These are phyloP conservation scores for Erynnis tages DNA, from an alignment of 2,888 invertebrate species.

Conservation along the genomic window DNA sequence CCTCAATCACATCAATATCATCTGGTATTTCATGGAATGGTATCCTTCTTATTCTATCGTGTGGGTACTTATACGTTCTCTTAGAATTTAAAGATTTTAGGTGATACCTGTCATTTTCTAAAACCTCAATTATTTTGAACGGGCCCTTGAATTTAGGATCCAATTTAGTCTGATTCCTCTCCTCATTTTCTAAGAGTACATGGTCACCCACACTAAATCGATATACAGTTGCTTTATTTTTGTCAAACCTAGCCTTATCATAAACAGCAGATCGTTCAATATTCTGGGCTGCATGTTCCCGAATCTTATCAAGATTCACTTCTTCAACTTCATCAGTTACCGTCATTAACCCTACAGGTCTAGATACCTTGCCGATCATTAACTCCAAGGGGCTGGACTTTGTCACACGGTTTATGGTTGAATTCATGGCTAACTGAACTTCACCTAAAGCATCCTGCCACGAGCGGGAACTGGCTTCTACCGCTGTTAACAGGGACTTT, in stretches of 20 bases:
- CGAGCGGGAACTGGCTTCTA: background rate
- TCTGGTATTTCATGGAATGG: no score
- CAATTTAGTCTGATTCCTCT: background rate
- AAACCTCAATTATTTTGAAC: background rate
- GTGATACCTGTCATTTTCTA: background rate
- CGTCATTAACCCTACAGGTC: background rate
- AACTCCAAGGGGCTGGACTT: constrained; percentile 13
- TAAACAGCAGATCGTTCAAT: background rate
- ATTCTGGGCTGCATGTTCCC: background rate
- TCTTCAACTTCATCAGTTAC: background rate
- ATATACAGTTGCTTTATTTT: background rate
- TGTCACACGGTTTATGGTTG: background rate
- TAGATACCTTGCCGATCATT: background rate
- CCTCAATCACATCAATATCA: no score
- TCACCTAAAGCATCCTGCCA: background rate
- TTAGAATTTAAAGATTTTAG: background rate
- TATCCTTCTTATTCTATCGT: background rate
- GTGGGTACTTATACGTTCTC: background rate
- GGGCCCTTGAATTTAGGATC: constrained; percentile 7
- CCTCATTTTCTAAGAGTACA: constrained; percentile 1
- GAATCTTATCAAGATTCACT: background rate
- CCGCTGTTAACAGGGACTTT: background rate
- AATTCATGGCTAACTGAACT: background rate
- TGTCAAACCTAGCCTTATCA: background rate
- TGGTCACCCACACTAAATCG: background rate